Base-by-base conservation (phyloP, 2,888 invertebrate species). In the Prostheceraeus crozeri region DNA sequence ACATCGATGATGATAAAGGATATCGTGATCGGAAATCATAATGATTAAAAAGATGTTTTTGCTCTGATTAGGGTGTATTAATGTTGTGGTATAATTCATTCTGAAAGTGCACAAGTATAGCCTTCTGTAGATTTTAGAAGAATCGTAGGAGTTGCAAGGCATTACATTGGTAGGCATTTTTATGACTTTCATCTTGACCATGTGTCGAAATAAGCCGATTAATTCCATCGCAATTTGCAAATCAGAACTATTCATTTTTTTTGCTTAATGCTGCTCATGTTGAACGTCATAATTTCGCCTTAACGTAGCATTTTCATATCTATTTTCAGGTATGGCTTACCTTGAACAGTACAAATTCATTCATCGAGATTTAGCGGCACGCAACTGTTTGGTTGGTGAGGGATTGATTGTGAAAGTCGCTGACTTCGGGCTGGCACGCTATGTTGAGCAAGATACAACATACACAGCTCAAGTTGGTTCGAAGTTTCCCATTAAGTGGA, bases 401-500 rank as follows among this genome's bases (percentile, higher is more conserved):
- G 89, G 88, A 78, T 90, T 94, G 77, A 81, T 93, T 61, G 94
- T 98, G 51, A 98, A 98, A 80, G 96, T 98, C 61, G 98, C 96
- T 11, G 98, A 98, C 81, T 98, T 98, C 77, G 98, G 98, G 16
- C 81, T 98, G 70, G 98, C 98, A 2, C 83, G 98, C 58, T 82
- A 59, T 10, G 66, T 96, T 65, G 96, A 96, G 91, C 83, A 94
- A 58, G 96, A 96, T 74, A 96, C 98, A 76, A 98, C 96, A 0
- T 99, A 99, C 79, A 96, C 96, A 28, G 96, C 96, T 36, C 93
- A 94, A 77, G 91, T 90, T 25, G 98, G 93, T 27, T 96, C 98
- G 66, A 98, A 98, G 81, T 98, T 98, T 79, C 98, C 98, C 61
- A 98, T 98, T 74, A 98, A 98, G 79, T 98, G 98, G 98, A 98